Evolutionary conservation across 2,113 vertebrate genomes (phyloP).

Genomic region (Ancistrus triradiatus): DNA sequence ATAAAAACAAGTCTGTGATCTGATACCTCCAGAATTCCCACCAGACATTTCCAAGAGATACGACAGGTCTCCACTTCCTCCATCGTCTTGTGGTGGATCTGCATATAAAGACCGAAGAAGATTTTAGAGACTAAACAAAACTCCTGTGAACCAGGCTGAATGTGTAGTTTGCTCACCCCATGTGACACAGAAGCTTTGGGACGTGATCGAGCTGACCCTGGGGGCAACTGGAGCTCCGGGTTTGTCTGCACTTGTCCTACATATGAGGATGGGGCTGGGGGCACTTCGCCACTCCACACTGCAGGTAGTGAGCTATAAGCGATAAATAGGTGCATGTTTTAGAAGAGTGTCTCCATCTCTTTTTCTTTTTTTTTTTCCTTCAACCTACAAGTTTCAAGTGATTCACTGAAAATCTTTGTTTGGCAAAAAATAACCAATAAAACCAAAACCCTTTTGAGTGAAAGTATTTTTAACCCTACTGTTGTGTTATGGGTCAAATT

Average conservation of each 20-base stretch:
- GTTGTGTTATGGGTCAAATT: no score
- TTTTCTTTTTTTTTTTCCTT: no score
- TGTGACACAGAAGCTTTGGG: constrained; percentile 83
- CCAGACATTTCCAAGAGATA: constrained; percentile 91
- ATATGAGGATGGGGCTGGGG: constrained; percentile 91
- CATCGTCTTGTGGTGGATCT: constrained; percentile 93
- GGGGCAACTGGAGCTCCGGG: constrained; percentile 87
- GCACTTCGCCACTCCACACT: constrained; percentile 90
- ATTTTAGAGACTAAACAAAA: background rate
- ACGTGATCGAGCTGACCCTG: constrained; percentile 69
- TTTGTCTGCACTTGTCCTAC: constrained; percentile 91
- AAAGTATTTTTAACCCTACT: no score
- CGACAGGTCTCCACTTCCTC: constrained; percentile 88
- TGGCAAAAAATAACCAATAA: no score
- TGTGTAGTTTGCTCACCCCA: constrained; percentile 76
- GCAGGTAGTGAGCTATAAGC: constrained; percentile 86
- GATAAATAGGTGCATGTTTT: no score
- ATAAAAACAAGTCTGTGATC: background rate
- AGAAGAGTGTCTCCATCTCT: no score
- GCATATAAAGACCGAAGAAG: constrained; percentile 1
- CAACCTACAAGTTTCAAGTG: no score
- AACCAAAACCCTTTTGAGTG: no score
- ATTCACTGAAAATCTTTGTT: no score
- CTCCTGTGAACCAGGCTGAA: background rate
- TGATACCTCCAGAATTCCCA: constrained; percentile 84